Evolutionary conservation across 2,113 vertebrate species (phyloP).

Genomic region (Phalacrocorax brasilianus): DNA sequence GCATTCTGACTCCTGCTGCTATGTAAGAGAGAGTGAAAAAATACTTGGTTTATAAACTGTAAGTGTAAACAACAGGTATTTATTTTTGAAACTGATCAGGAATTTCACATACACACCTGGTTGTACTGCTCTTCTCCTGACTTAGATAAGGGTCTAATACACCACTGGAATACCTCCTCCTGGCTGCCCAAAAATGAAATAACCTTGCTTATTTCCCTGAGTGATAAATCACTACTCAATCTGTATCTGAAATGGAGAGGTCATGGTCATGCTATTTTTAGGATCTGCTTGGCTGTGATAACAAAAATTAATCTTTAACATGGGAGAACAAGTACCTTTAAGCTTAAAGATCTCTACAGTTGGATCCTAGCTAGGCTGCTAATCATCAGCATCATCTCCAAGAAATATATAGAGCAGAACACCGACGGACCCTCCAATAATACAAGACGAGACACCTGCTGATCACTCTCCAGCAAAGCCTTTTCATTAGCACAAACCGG

Average conservation of each 20-base stretch:
- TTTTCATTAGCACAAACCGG: background rate
- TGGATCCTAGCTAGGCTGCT: background rate
- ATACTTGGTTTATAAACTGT: background rate
- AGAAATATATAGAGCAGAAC: background rate
- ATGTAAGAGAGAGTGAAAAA: background rate
- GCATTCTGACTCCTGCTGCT: background rate
- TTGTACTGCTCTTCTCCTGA: background rate
- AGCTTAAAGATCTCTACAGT: background rate
- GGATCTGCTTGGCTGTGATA: conserved; percentile 62
- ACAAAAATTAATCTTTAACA: conserved; percentile 67
- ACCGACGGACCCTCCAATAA: background rate
- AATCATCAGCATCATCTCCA: background rate
- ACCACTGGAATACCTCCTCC: background rate
- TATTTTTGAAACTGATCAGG: background rate
- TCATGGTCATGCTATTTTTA: conserved; percentile 64
- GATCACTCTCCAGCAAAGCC: background rate
- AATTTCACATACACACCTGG: background rate
- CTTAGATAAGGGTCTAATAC: background rate
- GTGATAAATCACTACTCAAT: conserved; percentile 60
- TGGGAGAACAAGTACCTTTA: background rate
- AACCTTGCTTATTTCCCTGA: conserved; percentile 36
- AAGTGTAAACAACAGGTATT: background rate
- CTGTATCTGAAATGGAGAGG: conserved; percentile 58
- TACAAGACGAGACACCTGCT: background rate
- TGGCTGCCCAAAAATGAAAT: background rate